A percentile compares a stretch with the other conserved stretches of the same genome.
These are phyloP conservation scores for Alces alces DNA, from an alignment of 2,113 vertebrate species.

Conservation along the genomic window DNA sequence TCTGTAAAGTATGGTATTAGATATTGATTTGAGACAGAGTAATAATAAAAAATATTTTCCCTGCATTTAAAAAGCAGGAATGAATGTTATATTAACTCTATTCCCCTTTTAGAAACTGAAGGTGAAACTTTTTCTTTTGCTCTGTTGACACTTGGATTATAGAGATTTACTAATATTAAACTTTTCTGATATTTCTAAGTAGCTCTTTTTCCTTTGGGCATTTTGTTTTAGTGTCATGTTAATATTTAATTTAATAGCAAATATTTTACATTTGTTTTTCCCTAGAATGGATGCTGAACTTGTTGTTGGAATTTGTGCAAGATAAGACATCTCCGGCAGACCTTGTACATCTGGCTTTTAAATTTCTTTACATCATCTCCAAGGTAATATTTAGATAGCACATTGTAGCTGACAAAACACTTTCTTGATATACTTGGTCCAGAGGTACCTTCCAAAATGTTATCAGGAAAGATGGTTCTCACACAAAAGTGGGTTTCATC, in stretches of 20 bases:
- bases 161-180: not conserved
- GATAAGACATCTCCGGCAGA: constrained; percentile 82
- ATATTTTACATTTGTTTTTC: not conserved
- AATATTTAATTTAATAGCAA: not conserved
- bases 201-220: not conserved
- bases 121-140: not conserved
- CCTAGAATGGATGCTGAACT: constrained; percentile 93
- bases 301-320: constrained; percentile 83
- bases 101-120: not conserved
- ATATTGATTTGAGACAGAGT: not conserved
- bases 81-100: not conserved
- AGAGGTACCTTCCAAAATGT: not conserved
- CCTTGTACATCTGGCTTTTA: constrained; percentile 90
- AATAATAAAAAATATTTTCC: not conserved
- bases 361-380: constrained; percentile 94
- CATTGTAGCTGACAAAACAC: not conserved
- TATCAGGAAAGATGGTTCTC: not conserved
- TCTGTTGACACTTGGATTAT: not conserved
- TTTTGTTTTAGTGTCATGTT: not conserved
- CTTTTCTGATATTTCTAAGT: not conserved
- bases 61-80: not conserved
- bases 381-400: constrained; percentile 83
- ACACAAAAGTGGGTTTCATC: not conserved
- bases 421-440: not conserved
- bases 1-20: not conserved